Conservation (phyloP, 2,113 vertebrate genomes). For the Archocentrus centrarchus region DNA sequence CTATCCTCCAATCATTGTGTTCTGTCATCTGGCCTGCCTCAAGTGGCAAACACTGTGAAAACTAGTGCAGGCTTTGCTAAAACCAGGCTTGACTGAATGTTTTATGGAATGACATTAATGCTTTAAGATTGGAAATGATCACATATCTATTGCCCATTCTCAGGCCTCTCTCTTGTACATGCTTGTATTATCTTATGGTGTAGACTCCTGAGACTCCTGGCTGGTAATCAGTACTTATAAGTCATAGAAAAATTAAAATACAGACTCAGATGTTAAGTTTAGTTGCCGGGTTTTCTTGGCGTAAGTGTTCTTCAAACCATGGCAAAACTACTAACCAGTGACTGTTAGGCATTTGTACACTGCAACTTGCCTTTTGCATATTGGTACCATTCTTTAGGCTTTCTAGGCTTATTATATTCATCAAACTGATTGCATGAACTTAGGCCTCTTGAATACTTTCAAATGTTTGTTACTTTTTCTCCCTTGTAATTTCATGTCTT, state of each 20-base stretch:
- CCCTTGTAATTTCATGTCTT: constrained; percentile 66
- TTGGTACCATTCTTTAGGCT: constrained; percentile 68
- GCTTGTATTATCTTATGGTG: constrained; percentile 40
- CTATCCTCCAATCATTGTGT: constrained; percentile 64
- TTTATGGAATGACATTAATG: constrained; percentile 28
- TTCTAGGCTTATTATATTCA: constrained; percentile 71
- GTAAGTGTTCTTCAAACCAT: constrained; percentile 52
- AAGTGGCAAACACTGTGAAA: constrained; percentile 76
- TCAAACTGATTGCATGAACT: constrained; percentile 65
- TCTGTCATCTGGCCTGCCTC: constrained; percentile 68
- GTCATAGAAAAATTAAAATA: constrained; percentile 54
- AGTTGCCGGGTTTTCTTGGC: constrained; percentile 45
- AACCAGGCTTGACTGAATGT: constrained; percentile 62
- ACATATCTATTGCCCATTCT: constrained; percentile 43
- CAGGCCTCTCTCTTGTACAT: constrained; percentile 53
- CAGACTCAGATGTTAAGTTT: constrained; percentile 38
- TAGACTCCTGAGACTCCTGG: constrained; percentile 1
- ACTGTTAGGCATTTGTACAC: constrained; percentile 69
- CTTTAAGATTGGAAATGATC: constrained; percentile 41
- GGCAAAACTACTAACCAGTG: constrained; percentile 66
- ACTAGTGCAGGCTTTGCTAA: constrained; percentile 59
- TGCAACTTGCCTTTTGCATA: constrained; percentile 64
- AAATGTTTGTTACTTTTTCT: constrained; percentile 34
- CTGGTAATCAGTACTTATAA: constrained; percentile 64
- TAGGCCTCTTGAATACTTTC: constrained; percentile 56